These are phyloP conservation scores for Ennomos fuscantarius DNA, from an alignment of 2,888 invertebrate species.

Conservation along the genomic window DNA sequence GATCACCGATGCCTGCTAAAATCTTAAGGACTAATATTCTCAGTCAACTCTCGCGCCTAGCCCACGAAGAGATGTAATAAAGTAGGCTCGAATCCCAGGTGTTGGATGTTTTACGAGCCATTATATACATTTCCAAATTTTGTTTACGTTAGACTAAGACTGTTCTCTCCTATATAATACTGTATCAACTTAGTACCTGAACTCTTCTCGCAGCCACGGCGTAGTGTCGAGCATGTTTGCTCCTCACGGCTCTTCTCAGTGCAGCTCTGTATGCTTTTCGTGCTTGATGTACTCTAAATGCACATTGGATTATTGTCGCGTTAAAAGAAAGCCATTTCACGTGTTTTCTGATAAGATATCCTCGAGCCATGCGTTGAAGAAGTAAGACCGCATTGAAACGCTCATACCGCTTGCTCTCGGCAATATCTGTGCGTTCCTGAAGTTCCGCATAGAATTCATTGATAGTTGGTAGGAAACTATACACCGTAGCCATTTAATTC, in stretches of 20 bases:
- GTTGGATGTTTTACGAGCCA: too few species aligned
- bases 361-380: conserved; percentile 66
- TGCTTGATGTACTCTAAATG: conserved; percentile 66
- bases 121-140: too few species aligned
- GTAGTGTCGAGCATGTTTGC: conserved; percentile 67
- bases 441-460: conserved; percentile 61
- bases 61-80: too few species aligned
- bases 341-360: conserved; percentile 69
- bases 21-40: too few species aligned
- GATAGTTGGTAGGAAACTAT: conserved; percentile 53
- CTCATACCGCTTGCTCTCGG: conserved; percentile 56
- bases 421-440: conserved; percentile 58
- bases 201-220: conserved; percentile 63
- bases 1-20: too few species aligned
- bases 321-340: conserved; percentile 68
- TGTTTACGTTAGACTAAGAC: too few species aligned
- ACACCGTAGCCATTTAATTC: conserved; percentile 65
- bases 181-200: conserved; percentile 55
- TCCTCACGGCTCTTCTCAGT: conserved; percentile 63
- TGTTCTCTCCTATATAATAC: too few species aligned
- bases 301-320: conserved; percentile 71
- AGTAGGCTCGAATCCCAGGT: too few species aligned
- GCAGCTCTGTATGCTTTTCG: conserved; percentile 62
- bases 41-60: too few species aligned
- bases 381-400: conserved; percentile 64